Percentiles rank a stretch among this genome's conserved stretches.
Evolutionary conservation across 2,797 vertebrate genomes (phyloP).

Genomic region (Enoplosus armatus): DNA sequence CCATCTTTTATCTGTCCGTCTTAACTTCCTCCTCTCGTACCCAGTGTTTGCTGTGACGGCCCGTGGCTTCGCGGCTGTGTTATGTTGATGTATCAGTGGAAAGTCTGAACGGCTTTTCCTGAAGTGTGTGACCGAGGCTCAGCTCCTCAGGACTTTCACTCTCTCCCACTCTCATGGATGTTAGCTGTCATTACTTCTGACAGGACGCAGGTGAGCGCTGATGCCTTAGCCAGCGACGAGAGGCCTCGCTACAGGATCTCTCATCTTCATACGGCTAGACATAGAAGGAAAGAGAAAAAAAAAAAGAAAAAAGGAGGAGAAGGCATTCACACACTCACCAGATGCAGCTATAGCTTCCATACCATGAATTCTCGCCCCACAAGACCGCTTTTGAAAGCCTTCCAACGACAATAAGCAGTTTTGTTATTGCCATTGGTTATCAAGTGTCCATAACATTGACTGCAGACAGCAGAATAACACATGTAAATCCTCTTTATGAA

Average conservation of each 20-base stretch:
- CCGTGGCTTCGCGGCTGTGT: slow-evolving; percentile 25
- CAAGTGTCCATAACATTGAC: slow-evolving; percentile 38
- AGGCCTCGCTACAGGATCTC: slow-evolving; percentile 44
- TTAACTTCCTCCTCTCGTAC: slow-evolving; percentile 35
- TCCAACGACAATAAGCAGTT: slow-evolving; percentile 42
- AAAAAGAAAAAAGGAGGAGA: no score
- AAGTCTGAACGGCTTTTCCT: slow-evolving; percentile 58
- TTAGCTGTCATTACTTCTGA: slow-evolving; percentile 73
- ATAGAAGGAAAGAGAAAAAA: background rate
- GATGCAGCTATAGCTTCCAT: slow-evolving; percentile 56
- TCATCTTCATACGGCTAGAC: slow-evolving; percentile 41
- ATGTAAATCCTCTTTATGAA: slow-evolving; percentile 36
- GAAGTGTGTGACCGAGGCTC: slow-evolving; percentile 38
- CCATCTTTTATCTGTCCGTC: slow-evolving; percentile 59
- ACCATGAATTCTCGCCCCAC: slow-evolving; percentile 38
- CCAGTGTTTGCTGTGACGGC: slow-evolving; percentile 31
- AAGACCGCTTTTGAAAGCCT: slow-evolving; percentile 39
- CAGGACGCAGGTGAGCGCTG: slow-evolving; percentile 71
- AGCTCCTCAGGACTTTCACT: slow-evolving; percentile 54
- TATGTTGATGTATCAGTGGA: slow-evolving; percentile 61
- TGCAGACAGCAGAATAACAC: slow-evolving; percentile 21
- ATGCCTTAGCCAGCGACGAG: slow-evolving; percentile 58
- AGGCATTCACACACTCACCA: slow-evolving; percentile 37
- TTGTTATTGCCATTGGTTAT: slow-evolving; percentile 36
- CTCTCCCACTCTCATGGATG: slow-evolving; percentile 62